These are phyloP conservation scores for Dryococelus australis DNA, from an alignment of 2,888 invertebrate genomes.

Conservation along the genomic window DNA sequence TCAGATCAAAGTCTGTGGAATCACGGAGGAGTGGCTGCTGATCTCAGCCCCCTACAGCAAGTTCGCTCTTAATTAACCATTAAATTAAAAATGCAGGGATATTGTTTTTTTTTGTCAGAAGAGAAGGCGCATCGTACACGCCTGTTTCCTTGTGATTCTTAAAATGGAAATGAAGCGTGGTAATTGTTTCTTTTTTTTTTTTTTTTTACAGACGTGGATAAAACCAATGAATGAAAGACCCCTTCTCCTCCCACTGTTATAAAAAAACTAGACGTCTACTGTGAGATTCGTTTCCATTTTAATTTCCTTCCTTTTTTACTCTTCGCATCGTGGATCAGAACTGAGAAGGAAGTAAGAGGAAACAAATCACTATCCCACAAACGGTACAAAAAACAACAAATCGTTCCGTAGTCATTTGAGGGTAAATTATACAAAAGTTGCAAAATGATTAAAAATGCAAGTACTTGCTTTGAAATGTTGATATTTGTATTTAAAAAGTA, in stretches of 20 bases:
- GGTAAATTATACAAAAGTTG: neutral
- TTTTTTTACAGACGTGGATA: neutral
- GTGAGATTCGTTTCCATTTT: neutral
- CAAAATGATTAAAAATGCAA: neutral
- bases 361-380: neutral
- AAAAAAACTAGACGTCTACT: neutral
- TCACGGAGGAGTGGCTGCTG: too few relatives aligned
- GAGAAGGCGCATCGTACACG: neutral
- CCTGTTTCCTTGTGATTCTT: conserved; percentile 16
- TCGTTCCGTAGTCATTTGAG: neutral
- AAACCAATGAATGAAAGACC: neutral
- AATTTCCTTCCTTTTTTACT: neutral
- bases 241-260: neutral
- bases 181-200: neutral
- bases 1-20: too few relatives aligned
- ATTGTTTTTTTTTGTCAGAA: neutral
- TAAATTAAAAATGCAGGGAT: neutral
- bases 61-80: neutral
- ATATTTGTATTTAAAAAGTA: neutral
- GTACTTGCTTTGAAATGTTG: neutral
- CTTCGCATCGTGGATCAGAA: neutral
- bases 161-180: neutral
- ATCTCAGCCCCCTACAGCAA: neutral
- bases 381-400: neutral
- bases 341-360: neutral